These are phyloP conservation scores for Porphyrio hochstetteri DNA, from an alignment of 2,113 vertebrate species.

Conservation along the genomic window DNA sequence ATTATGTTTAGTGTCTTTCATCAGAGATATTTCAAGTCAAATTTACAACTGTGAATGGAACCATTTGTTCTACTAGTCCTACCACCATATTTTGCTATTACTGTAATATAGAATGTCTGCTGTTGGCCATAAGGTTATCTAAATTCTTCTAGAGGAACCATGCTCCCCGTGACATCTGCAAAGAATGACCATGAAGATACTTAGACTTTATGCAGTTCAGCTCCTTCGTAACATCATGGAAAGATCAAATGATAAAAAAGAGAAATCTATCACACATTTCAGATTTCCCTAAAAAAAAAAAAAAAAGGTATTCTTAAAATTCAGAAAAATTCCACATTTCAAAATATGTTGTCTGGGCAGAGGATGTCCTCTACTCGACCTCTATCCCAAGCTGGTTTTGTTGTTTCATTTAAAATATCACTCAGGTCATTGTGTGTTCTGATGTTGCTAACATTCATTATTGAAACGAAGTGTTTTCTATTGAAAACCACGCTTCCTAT, in stretches of 20 bases:
- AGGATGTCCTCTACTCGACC: not conserved
- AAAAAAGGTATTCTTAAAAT: not conserved
- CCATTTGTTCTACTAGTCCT: not conserved
- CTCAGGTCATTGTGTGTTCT: constrained; percentile 25
- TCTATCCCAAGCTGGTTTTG: not conserved
- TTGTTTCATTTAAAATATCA: not conserved
- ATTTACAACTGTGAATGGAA: not conserved
- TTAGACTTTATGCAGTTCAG: not conserved
- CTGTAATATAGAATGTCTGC: not conserved
- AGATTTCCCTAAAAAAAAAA: not conserved
- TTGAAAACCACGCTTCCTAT: constrained; percentile 35
- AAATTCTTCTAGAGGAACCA: not conserved
- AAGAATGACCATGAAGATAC: not conserved
- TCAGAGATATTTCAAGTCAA: not conserved
- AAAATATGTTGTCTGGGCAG: not conserved
- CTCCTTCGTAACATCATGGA: not conserved
- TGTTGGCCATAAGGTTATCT: not conserved
- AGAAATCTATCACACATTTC: not conserved
- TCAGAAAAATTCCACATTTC: not conserved
- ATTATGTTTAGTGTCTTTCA: not conserved
- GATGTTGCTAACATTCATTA: constrained; percentile 40
- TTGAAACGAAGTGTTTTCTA: constrained; percentile 55
- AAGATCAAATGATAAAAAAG: not conserved
- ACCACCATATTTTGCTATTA: not conserved
- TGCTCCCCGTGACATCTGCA: not conserved